Conservation (phyloP, 2,113 vertebrate genomes). For the Ibidorhyncha struthersii region DNA sequence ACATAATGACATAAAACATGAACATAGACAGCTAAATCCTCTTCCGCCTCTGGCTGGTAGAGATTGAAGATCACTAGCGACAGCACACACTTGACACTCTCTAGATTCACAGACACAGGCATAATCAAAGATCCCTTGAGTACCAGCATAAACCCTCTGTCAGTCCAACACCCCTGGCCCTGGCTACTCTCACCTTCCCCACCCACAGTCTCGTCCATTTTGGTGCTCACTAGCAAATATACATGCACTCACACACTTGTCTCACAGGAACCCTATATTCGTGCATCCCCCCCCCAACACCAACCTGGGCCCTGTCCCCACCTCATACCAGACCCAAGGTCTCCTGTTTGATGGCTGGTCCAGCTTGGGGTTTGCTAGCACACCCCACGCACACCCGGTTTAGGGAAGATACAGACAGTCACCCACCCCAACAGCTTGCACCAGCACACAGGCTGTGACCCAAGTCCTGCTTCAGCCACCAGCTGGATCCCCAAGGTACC, state of each 20-base stretch:
- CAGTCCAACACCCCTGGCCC: neutral
- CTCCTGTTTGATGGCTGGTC: neutral
- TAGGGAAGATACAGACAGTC: neutral
- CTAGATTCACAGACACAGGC: neutral
- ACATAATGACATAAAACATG: neutral
- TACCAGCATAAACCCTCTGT: neutral
- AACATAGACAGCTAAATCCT: neutral
- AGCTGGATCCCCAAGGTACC: neutral
- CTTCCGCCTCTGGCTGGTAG: neutral
- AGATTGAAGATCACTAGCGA: neutral
- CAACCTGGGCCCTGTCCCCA: neutral
- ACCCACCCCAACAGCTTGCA: neutral
- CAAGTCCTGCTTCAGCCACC: neutral
- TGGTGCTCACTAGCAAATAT: neutral
- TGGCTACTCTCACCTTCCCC: neutral
- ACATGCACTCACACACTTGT: neutral
- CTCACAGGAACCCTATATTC: neutral
- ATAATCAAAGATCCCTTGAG: neutral
- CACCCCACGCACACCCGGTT: fast-evolving
- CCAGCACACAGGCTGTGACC: neutral
- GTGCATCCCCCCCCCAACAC: neutral
- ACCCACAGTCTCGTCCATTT: neutral
- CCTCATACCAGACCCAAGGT: neutral
- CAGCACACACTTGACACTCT: neutral
- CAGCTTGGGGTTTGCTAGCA: neutral